Percentiles rank a stretch among this genome's conserved stretches.
Evolutionary conservation across 1,140 invertebrate species (phyloP).

Genomic region (Lethocerus indicus): DNA sequence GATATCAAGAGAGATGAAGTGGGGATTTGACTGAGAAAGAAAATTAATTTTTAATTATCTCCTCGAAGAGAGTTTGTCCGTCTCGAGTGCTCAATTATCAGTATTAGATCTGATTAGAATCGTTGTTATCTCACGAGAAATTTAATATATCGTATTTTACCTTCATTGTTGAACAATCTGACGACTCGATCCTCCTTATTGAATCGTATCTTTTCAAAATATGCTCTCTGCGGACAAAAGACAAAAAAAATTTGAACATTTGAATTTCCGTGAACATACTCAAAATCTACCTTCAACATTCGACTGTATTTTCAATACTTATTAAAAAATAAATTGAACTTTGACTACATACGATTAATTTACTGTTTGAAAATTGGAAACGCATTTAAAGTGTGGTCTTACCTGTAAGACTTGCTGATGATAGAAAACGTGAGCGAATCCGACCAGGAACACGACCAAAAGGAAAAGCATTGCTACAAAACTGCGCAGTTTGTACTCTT

Average conservation of each 20-base stretch:
- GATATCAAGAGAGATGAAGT: too few relatives aligned
- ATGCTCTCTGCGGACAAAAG: slow-evolving; percentile 43
- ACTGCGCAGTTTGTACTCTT: slow-evolving; percentile 45
- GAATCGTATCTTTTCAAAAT: slow-evolving; percentile 70
- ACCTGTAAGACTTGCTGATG: slow-evolving; percentile 52
- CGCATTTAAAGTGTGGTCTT: slow-evolving; percentile 8
- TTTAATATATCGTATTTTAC: too few relatives aligned
- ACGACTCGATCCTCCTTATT: slow-evolving; percentile 60
- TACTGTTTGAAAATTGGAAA: neutral
- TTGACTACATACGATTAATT: neutral
- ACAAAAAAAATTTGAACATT: too few relatives aligned
- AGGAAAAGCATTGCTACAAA: slow-evolving; percentile 68
- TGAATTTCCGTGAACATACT: too few relatives aligned
- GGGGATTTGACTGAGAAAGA: too few relatives aligned
- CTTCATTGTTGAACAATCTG: slow-evolving; percentile 48
- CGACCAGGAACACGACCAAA: slow-evolving; percentile 58
- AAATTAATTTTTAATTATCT: too few relatives aligned
- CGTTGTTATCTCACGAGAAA: too few relatives aligned
- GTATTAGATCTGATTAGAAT: too few relatives aligned
- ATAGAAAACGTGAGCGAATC: slow-evolving; percentile 66
- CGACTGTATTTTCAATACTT: neutral
- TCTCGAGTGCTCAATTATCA: too few relatives aligned
- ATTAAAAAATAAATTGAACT: neutral
- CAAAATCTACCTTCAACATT: neutral
- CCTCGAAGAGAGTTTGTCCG: too few relatives aligned